Evolutionary conservation across 2,888 invertebrate species (phyloP).

Genomic region (Heliconius erato): DNA sequence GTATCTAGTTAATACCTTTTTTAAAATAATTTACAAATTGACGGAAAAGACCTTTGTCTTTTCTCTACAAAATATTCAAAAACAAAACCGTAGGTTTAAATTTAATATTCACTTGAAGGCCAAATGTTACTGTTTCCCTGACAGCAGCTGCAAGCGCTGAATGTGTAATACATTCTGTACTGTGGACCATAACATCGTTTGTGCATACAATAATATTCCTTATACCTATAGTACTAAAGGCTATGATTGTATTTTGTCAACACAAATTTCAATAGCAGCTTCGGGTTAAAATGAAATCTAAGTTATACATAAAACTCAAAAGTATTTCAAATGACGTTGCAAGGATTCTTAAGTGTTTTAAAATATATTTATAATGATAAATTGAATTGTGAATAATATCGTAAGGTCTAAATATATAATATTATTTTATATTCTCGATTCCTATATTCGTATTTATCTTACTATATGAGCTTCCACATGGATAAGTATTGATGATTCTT

Average conservation of each 20-base stretch:
- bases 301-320: conserved; percentile 5
- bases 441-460: too few relatives aligned
- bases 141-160: conserved; percentile 43
- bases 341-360: not conserved
- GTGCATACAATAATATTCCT: conserved; percentile 5
- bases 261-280: conserved; percentile 6
- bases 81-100: conserved; percentile 13
- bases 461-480: too few relatives aligned
- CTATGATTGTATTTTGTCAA: not conserved
- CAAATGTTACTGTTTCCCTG: conserved; percentile 31
- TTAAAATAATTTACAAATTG: too few relatives aligned
- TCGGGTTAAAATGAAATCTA: conserved; percentile 19
- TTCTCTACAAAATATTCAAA: not conserved
- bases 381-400: too few relatives aligned
- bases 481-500: too few relatives aligned
- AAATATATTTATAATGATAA: not conserved
- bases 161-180: conserved; percentile 40
- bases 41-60: too few relatives aligned
- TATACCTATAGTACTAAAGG: not conserved
- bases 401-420: too few relatives aligned
- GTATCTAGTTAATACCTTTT: too few relatives aligned
- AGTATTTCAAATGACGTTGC: not conserved
- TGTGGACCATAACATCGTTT: conserved; percentile 2
- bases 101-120: conserved; percentile 30
- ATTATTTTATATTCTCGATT: too few relatives aligned